Conservation (phyloP, 1,140 invertebrate species). For the Sarcophaga peregrina region DNA sequence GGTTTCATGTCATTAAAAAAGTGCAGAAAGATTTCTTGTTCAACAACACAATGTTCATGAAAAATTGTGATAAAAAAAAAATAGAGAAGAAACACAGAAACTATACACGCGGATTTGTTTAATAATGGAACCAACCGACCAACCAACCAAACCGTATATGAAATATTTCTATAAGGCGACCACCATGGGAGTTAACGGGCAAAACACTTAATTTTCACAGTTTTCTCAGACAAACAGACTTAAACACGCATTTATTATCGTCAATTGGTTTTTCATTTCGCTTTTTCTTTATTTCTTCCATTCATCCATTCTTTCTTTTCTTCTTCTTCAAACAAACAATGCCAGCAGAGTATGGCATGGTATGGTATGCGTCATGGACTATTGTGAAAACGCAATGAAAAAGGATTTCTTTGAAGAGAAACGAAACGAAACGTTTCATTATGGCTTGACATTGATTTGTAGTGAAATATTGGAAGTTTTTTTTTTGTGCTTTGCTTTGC, state of each 20-base stretch:
- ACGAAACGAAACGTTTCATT: background rate
- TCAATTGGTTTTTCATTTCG: no score
- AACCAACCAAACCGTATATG: background rate
- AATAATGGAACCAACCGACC: background rate
- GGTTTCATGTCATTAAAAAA: slow-evolving; percentile 1
- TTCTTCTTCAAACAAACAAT: no score
- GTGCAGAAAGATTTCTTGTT: slow-evolving; percentile 11
- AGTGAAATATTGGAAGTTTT: background rate
- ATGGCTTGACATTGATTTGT: slow-evolving; percentile 18
- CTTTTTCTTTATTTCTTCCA: no score
- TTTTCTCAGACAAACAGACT: background rate
- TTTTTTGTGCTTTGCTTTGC: no score
- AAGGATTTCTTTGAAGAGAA: background rate
- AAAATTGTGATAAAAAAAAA: background rate
- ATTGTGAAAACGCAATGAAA: background rate
- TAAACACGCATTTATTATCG: background rate
- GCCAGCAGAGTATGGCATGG: background rate
- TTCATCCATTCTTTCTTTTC: no score
- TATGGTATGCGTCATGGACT: background rate
- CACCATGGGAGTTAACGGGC: slow-evolving; percentile 20
- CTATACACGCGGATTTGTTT: no score
- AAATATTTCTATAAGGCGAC: background rate
- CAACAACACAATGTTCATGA: background rate
- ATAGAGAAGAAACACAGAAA: background rate
- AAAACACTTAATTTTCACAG: slow-evolving; percentile 22